Evolutionary conservation across 2,797 vertebrate genomes (phyloP).

Genomic region (Trachops cirrhosus): DNA sequence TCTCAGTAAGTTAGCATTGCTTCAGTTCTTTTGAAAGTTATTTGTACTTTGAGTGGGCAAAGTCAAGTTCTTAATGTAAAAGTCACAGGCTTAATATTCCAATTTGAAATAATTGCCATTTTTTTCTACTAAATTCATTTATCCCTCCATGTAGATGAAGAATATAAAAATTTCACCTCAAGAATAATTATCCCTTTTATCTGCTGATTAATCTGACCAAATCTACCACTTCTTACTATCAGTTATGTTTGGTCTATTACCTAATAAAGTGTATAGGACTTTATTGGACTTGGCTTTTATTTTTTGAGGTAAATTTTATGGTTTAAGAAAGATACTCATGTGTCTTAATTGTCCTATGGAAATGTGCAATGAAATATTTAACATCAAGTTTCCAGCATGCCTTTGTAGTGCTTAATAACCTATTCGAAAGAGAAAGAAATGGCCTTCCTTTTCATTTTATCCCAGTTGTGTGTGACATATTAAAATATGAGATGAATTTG

Average conservation of each 20-base stretch:
- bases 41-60: neutral
- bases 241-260: neutral
- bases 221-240: neutral
- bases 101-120: neutral
- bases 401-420: neutral
- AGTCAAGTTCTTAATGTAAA: neutral
- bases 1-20: neutral
- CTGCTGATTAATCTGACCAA: neutral
- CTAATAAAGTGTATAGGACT: neutral
- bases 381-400: neutral
- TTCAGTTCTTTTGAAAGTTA: neutral
- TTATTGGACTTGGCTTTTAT: neutral
- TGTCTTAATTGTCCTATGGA: slow-evolving; percentile 40
- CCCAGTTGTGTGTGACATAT: neutral
- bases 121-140: neutral
- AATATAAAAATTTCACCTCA: neutral
- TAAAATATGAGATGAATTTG: neutral
- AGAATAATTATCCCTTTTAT: neutral
- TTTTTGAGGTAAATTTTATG: neutral
- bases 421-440: slow-evolving; percentile 1
- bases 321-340: neutral
- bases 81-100: neutral
- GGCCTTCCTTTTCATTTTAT: slow-evolving; percentile 6
- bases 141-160: neutral
- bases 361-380: slow-evolving; percentile 36